Evolutionary conservation across 2,113 vertebrate genomes (phyloP), one percentile per base, ranked within the genome.

Genomic region (Psilopsiagon aurifrons): DNA sequence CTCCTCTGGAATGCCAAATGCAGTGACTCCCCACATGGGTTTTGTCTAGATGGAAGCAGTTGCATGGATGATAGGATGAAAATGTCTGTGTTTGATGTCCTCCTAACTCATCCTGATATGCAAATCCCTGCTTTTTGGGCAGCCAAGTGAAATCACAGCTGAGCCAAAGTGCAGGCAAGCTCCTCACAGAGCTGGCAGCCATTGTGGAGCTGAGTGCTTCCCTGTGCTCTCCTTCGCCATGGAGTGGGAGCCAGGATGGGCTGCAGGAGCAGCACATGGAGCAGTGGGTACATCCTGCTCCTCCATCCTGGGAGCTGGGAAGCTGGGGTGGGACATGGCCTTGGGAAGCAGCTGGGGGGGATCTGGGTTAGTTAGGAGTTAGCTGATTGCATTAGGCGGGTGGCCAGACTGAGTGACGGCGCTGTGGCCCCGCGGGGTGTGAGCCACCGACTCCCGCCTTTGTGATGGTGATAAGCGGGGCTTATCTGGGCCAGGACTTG

Each of bases 211-310:
- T n/a, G 55, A 46, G 14, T 54, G 28, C 52, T 51, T 7, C 44
- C 22, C 8, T 0, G 2, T 0, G 1, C 51, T 76, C 49, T 24
- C 33, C 15, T 14, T 19, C 35, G 17, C 41, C 1, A 0, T 0
- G 6, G 57, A 86, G 43, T 0, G 2, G 14, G 57, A 80, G 63
- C 54, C 0, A 2, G 60, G 69, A 27, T 0, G 3, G 47, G 86
- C 52, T 83, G 62, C 0, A 1, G 82, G 76, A 88, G 10, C 60
- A 51, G 28, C 4, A 0, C 1, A 31, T 13, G 60, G 70, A 68
- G 87, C 7, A 2, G 3, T 0, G 17, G 25, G 31, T 24, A 10
- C 4, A 0, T 57, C 77, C 33, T 59, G 46, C 31, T 51, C 39
- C 62, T 6, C 55, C 27, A 1, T 41, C 9, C 44, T 0, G 0